A percentile compares a stretch with the other conserved stretches of the same genome.
phyloP scores from a whole-genome alignment of 64 coral and sea anemone species.

The Montipora capricornis region DNA sequence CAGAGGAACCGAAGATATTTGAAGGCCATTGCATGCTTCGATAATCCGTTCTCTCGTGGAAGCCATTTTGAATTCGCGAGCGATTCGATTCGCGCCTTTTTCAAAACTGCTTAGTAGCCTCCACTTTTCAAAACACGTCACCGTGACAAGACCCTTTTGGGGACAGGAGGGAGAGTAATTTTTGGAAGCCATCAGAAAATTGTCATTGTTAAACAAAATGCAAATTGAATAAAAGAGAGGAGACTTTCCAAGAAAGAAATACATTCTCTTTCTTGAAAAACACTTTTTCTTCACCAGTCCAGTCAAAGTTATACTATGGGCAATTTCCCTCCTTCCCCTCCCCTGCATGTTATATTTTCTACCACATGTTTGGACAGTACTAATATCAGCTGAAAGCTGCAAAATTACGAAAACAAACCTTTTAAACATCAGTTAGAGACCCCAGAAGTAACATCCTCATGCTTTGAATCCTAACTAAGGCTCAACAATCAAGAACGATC shows the following conservation, averaged over 20 bases:
- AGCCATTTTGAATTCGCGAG: conserved; percentile 44
- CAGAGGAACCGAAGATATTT: conserved; percentile 64
- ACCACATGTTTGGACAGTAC: conserved; percentile 56
- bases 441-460: not conserved
- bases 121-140: not conserved
- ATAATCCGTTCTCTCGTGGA: conserved; percentile 44
- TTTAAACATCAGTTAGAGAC: not conserved
- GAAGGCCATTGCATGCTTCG: conserved; percentile 65
- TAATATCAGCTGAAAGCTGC: not conserved
- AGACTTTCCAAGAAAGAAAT: not conserved
- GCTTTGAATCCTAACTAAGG: not conserved
- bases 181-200: not conserved
- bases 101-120: conserved; percentile 60
- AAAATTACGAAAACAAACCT: not conserved
- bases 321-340: not conserved
- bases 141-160: not conserved
- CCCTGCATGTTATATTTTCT: not conserved
- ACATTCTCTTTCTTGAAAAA: too few relatives aligned
- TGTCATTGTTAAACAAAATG: not conserved
- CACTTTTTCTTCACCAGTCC: too few relatives aligned
- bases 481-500: not conserved
- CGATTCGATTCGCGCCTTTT: conserved; percentile 75
- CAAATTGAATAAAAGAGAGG: not conserved
- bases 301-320: too few relatives aligned
- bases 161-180: not conserved